A percentile compares a stretch with the other conserved stretches of the same genome.
These are phyloP conservation scores for Rhynchonycteris naso DNA, from an alignment of 2,797 vertebrate species.

Conservation along the genomic window DNA sequence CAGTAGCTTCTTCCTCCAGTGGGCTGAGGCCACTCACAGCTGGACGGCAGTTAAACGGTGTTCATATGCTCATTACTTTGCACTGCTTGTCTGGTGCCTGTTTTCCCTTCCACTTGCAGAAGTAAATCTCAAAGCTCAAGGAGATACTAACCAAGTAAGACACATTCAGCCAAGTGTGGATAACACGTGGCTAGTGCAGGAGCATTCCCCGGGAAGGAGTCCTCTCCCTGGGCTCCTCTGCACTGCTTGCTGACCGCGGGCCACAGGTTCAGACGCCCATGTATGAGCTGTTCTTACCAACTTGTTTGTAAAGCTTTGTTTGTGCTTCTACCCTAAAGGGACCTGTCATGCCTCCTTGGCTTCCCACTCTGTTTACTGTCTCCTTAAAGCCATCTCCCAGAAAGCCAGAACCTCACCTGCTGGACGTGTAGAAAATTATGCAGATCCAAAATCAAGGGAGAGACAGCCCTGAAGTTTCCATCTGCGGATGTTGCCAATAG, in stretches of 20 bases:
- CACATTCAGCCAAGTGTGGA: not conserved
- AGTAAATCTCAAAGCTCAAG: not conserved
- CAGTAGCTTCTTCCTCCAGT: not conserved
- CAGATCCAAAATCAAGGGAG: not conserved
- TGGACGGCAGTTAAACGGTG: not conserved
- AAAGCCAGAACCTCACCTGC: not conserved
- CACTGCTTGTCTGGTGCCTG: not conserved
- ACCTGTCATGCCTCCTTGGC: not conserved
- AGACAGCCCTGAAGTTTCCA: not conserved
- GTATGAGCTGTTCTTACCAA: not conserved
- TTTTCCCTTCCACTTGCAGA: not conserved
- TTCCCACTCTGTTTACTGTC: not conserved
- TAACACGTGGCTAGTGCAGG: accelerated
- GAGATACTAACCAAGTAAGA: not conserved
- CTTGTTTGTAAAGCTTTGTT: not conserved
- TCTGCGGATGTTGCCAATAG: not conserved
- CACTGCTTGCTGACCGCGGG: not conserved
- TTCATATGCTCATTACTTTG: not conserved
- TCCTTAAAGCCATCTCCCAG: constrained; percentile 8
- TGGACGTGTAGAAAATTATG: not conserved
- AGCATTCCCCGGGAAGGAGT: not conserved
- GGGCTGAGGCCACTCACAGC: not conserved
- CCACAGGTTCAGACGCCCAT: not conserved
- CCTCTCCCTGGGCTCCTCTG: not conserved
- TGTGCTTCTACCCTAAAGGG: not conserved